Evolutionary conservation across 1,140 invertebrate species (phyloP).

Genomic region (Dendrolimus punctatus): DNA sequence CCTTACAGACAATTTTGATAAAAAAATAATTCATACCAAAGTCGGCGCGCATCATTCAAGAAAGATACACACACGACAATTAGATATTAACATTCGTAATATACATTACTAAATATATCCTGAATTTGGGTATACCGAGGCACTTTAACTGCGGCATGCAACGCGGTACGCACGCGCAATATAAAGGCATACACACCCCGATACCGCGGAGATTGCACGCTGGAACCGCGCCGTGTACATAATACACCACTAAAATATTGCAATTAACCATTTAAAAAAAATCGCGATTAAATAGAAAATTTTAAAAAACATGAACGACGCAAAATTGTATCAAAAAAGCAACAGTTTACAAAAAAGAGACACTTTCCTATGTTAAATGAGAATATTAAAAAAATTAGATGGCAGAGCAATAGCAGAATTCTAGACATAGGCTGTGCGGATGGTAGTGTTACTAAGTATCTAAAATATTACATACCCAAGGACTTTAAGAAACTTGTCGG

Average conservation of each 20-base stretch:
- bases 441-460: slow-evolving; percentile 81
- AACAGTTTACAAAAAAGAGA: slow-evolving; percentile 80
- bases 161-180: slow-evolving; percentile 6
- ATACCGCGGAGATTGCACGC: slow-evolving; percentile 7
- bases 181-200: slow-evolving; percentile 11
- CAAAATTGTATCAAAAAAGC: slow-evolving; percentile 75
- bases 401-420: slow-evolving; percentile 72
- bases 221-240: slow-evolving; percentile 11
- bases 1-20: too few species aligned
- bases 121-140: too few species aligned
- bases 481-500: slow-evolving; percentile 71
- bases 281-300: background rate
- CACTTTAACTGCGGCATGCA: background rate
- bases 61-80: too few species aligned
- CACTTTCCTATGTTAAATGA: slow-evolving; percentile 78
- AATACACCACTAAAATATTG: too few species aligned
- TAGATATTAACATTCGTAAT: too few species aligned
- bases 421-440: slow-evolving; percentile 88
- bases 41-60: too few species aligned
- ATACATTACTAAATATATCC: too few species aligned
- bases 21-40: too few species aligned
- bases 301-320: slow-evolving; percentile 74
- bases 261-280: background rate
- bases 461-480: slow-evolving; percentile 76
- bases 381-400: slow-evolving; percentile 74